phyloP scores from a whole-genome alignment of 1,140 invertebrate species.

The Hypsibius dujardini region DNA sequence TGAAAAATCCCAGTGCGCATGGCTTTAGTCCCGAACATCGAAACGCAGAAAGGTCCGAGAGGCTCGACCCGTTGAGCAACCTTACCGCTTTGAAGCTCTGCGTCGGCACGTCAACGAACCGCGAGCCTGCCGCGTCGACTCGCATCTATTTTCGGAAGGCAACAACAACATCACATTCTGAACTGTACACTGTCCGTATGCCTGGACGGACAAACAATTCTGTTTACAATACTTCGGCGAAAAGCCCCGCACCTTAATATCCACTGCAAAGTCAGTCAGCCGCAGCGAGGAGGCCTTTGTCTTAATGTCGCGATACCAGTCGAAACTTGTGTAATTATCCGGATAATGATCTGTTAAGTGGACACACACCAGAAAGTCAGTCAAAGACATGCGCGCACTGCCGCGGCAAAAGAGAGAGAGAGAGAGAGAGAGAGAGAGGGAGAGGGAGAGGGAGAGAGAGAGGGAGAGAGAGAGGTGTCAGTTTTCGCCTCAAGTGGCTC shows the following conservation, averaged over 20 bases:
- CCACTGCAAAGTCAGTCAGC: neutral
- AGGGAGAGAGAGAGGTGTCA: neutral
- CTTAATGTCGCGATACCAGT: slow-evolving; percentile 9
- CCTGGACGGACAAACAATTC: too few species aligned
- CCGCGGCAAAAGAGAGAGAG: too few species aligned
- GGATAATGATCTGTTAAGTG: slow-evolving; percentile 1
- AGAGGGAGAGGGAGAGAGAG: too few species aligned
- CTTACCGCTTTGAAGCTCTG: slow-evolving; percentile 16
- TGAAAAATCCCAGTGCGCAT: neutral
- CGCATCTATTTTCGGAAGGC: neutral
- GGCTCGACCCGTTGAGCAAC: neutral
- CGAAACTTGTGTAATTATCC: slow-evolving; percentile 10
- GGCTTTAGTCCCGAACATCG: too few species aligned
- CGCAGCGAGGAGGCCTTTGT: neutral
- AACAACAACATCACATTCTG: neutral
- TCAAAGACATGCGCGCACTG: too few species aligned
- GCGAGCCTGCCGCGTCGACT: neutral
- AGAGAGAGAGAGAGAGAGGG: too few species aligned
- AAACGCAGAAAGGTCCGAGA: too few species aligned
- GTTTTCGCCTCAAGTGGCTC: neutral
- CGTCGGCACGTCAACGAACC: slow-evolving; percentile 7
- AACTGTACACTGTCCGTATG: neutral
- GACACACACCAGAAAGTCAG: neutral
- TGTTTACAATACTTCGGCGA: too few species aligned
- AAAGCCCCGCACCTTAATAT: slow-evolving; percentile 3